Base-by-base conservation (phyloP, 2,888 invertebrate species). In the Drosophila siamana region DNA sequence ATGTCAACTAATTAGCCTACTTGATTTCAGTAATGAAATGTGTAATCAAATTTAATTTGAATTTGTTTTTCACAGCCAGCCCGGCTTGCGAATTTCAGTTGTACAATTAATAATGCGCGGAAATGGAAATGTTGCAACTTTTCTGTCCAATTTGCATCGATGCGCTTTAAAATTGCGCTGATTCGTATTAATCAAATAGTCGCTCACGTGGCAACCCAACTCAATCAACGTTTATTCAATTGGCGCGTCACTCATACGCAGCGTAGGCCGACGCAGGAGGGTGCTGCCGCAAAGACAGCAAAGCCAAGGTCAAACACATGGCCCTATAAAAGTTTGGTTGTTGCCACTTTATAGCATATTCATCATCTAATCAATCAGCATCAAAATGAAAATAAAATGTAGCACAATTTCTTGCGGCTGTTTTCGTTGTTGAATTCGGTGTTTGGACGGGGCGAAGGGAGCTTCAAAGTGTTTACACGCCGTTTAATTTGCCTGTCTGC, bases 401-500 rank as follows among this genome's bases (percentile, higher is more conserved):
- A 76, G 72, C 66, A 64, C 46, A 68, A 63, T 63, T 73, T 61
- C 57, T 40, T 71, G 66, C 51, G 69, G 85, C 36, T 48, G 26
- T 51, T 57, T 16, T 40, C 36, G 22, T n/a, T 36, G 36, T 36
- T 36, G 13, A 36, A 13, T 36, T 36, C 36, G 36, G 15, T 38
- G 7, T 38, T 38, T n/a, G 26, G 41, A 19, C 15, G 28, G 38
- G 40, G 41, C 19, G 19, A 41, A 65, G 70, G 19, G 50, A 65
- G 72, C 87, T 78, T 85, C 81, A 88, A 85, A 85, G 87, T 88
- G 85, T 84, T 88, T 87, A 80, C 85, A 74, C 65, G 79, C 78
- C 89, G 76, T 85, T 85, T 88, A 85, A 85, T 85, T 85, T 85
- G 66, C 69, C 75, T 88, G 88, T 79, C 86, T 86, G 86, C 73